Base-by-base conservation (phyloP, 2,797 vertebrate genomes). In the Hyperoplus immaculatus region DNA sequence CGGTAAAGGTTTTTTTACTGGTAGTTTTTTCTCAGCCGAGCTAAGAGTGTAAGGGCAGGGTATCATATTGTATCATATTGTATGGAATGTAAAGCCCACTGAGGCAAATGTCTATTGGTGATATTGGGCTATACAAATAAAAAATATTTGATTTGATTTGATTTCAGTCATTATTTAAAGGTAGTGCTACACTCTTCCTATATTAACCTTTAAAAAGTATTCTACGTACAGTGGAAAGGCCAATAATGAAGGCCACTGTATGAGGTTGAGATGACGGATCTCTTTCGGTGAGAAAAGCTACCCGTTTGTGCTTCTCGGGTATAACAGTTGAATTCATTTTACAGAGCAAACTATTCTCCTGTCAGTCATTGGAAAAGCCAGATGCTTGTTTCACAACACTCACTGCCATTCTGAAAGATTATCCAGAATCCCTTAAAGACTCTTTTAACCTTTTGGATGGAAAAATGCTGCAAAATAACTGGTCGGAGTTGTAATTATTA, bases 381-480 rank as follows among this genome's bases (percentile, higher is more conserved):
- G 18, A 43, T 2, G 12, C 14, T 50, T 51, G 46, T 58, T 68
- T 57, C 21, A 62, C 16, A 39, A 47, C 46, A 53, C 9, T 14
- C 18, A 42, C 29, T 16, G 47, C 55, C 18, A 58, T 43, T 60
- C 8, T 67, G 18, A 38, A 39, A 21, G 8, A 55, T 8, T 15
- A 21, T 65, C 7, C 49, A 61, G 38, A 71, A 60, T 38, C 46
- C 29, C 45, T 63, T 46, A 13, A 65, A 45, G 18, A 47, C 41
- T 65, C 10, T 54, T 42, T 36, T 16, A 39, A 16, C 63, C 45
- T 55, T 47, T 12, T 39, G 45, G 45, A 14, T 29, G 11, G 6
- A 56, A 47, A 50, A 65, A 1, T 36, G 18, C 18, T 54, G 58
- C 57, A 29, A 29, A 29, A 29, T 29, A 45, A 45, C 43, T 45